Conservation (phyloP, 2,113 vertebrate species). For the Crotophaga sulcirostris region DNA sequence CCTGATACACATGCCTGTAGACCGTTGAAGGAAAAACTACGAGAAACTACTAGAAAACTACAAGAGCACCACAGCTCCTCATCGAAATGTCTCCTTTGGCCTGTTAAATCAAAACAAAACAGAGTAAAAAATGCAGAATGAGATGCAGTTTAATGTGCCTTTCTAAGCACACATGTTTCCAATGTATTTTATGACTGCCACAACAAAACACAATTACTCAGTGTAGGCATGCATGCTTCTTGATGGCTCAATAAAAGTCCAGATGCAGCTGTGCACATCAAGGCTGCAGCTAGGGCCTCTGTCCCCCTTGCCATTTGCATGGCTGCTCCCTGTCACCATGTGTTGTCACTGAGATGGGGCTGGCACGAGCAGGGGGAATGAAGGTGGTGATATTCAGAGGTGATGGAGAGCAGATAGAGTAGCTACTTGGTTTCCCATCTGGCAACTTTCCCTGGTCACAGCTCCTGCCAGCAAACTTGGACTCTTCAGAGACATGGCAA, state of each 20-base stretch:
- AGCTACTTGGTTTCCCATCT: not conserved
- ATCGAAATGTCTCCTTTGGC: not conserved
- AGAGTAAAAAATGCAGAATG: not conserved
- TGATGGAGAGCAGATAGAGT: fast-evolving
- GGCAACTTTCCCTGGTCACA: fast-evolving
- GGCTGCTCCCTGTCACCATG: fast-evolving
- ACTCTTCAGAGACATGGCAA: not conserved
- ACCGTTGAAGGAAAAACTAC: not conserved
- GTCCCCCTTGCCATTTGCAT: not conserved
- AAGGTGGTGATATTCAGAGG: not conserved
- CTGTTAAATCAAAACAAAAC: not conserved
- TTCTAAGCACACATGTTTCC: constrained; percentile 15
- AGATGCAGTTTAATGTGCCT: not conserved
- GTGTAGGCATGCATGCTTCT: not conserved
- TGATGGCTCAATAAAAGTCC: not conserved
- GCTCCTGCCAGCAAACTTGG: fast-evolving
- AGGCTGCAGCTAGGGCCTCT: not conserved
- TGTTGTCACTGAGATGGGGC: fast-evolving
- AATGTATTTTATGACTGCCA: constrained; percentile 11
- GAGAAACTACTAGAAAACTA: not conserved
- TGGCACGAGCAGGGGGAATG: fast-evolving
- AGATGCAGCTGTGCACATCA: not conserved
- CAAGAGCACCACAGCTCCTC: not conserved
- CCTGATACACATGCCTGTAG: not conserved
- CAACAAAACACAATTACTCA: not conserved